Base-by-base conservation (phyloP, 2,888 invertebrate genomes). In the Scaptomyza tumidula region DNA sequence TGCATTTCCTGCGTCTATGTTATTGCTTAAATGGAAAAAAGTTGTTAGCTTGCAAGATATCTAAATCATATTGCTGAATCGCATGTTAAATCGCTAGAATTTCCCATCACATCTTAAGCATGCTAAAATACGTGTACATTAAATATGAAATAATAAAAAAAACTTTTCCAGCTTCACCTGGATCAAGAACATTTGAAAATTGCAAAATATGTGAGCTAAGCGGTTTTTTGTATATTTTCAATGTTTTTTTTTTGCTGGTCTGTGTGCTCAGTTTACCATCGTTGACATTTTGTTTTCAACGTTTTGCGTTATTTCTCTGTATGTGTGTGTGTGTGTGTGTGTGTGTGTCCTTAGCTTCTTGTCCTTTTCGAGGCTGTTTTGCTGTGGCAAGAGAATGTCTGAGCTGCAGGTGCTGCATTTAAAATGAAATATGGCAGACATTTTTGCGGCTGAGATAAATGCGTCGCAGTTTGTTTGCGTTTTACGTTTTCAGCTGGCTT, bases 361-460 rank as follows among this genome's bases (percentile, higher is more conserved):
- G 48, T 33, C 13, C 13, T 44, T 29, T 59, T 29, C 29, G 69
- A 50, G 44, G 46, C 50, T 45, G 9, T 29, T 50, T 37, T 3
- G n/a, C 39, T 48, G 11, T 55, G 54, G 45, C 19, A 49, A 55
- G 54, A 58, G 57, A 53, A 54, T 57, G 71, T 54, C 69, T 57
- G 66, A 55, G 82, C 73, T 86, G 87, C 83, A 83, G 83, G 83
- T 84, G 85, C 83, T 83, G 83, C 82, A 87, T 72, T 76, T 78
- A 71, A 84, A 84, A 83, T 86, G 87, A 84, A 83, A 83, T 83
- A 83, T 84, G 87, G 85, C 66, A 78, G 85, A 64, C 85, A 81
- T 84, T 86, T 86, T 84, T 81, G 81, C 82, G 87, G 85, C 71
- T 74, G 69, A 83, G 74, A 78, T 86, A 84, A 81, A 81, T 78